Conservation (phyloP, 2,888 invertebrate genomes). For the Xylota sylvarum region DNA sequence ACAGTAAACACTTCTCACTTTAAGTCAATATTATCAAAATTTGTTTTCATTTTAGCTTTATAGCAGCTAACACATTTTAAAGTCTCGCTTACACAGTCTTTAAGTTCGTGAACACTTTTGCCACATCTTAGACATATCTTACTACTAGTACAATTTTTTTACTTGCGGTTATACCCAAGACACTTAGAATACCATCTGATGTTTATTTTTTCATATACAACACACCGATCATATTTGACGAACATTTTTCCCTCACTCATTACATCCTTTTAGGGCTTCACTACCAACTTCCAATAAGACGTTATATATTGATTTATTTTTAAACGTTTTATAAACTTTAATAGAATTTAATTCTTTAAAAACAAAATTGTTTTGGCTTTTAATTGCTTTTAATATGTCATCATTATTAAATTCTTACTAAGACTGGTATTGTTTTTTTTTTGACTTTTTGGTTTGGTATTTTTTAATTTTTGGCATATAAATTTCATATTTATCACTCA, state of each 20-base stretch:
- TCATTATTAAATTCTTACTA: constrained; percentile 1
- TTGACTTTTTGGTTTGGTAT: too few relatives aligned
- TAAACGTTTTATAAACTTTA: too few relatives aligned
- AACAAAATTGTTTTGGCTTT: too few relatives aligned
- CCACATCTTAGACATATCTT: constrained; percentile 17
- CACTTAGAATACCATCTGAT: background rate
- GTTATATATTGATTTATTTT: too few relatives aligned
- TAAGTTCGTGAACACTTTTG: constrained; percentile 5
- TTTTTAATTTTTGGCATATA: constrained; percentile 22
- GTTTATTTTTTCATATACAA: too few relatives aligned
- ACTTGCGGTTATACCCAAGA: constrained; percentile 1
- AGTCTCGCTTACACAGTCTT: background rate
- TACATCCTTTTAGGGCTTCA: too few relatives aligned
- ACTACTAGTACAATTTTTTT: constrained; percentile 1
- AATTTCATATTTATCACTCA: constrained; percentile 30
- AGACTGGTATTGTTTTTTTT: constrained; percentile 11
- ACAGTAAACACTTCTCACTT: background rate
- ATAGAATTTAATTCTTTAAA: too few relatives aligned
- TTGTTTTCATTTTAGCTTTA: too few relatives aligned
- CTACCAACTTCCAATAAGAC: too few relatives aligned
- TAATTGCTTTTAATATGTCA: too few relatives aligned
- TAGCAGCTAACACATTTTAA: constrained; percentile 4
- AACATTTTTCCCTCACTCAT: background rate
- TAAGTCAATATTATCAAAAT: background rate
- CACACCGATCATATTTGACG: too few relatives aligned